A percentile compares a stretch with the other conserved stretches of the same genome.
These are phyloP conservation scores for Masticophis lateralis DNA, from an alignment of 2,797 vertebrate species.

Conservation along the genomic window DNA sequence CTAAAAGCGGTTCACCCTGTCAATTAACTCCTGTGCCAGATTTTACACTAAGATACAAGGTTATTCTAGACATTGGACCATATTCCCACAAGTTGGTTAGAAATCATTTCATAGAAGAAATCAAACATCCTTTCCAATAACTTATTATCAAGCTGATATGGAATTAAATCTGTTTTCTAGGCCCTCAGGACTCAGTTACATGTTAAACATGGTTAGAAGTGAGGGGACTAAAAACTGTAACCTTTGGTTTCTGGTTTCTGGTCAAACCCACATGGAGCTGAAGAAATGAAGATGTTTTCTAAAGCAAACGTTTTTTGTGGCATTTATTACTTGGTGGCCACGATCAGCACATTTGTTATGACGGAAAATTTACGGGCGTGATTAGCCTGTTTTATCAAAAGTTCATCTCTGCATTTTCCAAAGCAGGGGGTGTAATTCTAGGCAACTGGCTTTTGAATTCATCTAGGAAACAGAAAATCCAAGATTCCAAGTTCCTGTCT, in stretches of 20 bases:
- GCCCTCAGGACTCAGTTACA: not conserved
- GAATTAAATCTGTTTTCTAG: not conserved
- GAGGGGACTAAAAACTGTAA: not conserved
- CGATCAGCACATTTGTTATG: not conserved
- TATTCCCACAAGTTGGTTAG: not conserved
- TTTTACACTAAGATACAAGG: not conserved
- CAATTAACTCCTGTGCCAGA: not conserved
- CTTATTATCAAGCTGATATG: not conserved
- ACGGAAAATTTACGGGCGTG: not conserved
- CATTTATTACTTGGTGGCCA: not conserved
- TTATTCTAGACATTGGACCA: not conserved
- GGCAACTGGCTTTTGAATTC: not conserved
- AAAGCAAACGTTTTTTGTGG: not conserved
- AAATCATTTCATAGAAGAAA: not conserved
- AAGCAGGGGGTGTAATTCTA: not conserved
- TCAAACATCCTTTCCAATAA: not conserved
- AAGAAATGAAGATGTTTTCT: not conserved
- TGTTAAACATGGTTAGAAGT: not conserved
- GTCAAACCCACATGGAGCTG: not conserved
- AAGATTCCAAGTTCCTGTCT: not conserved
- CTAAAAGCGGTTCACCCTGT: not conserved
- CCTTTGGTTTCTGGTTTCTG: not conserved
- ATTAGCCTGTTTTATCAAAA: not conserved
- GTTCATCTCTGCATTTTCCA: not conserved
- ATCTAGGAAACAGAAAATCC: not conserved